Base-by-base conservation (phyloP, 2,888 invertebrate species). In the Pemphredon lugubris region DNA sequence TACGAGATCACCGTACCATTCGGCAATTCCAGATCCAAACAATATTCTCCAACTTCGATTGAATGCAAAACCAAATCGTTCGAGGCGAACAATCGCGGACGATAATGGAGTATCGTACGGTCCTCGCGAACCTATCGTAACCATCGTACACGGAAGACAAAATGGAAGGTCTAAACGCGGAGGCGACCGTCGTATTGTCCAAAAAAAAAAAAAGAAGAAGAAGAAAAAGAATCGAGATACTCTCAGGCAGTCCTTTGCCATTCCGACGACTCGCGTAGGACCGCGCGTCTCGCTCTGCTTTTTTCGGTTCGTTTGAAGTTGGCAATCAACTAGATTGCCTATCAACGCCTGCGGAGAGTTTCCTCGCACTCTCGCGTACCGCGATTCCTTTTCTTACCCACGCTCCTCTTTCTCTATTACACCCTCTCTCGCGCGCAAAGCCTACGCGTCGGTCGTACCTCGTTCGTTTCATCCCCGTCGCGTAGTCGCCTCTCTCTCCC, bases 261-360 rank as follows among this genome's bases (percentile, higher is more conserved):
- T 69, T 57, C 73, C 66, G 69, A 32, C 73, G 76, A 74, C 77
- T 73, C 65, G 64, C 60, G 69, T 57, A 74, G 59, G 66, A 73
- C 69, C 71, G 73, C 50, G 73, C 47, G 54, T 66, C 32, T 73
- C 73, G 64, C 71, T 45, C 63, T 54, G 81, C 78, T 81, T 83
- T n/a, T 82, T 83, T 84, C 84, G 85, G 84, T 79, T 72, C 84
- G 87, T 89, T 89, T 88, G 87, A 89, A 88, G 88, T 86, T 85
- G 84, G 89, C 88, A 89, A 89, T 89, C 89, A 89, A 84, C 85
- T 86, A 86, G 87, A 89, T 89, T 89, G 88, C 89, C 89, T 89
- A 89, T 89, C 88, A 88, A 88, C 87, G 83, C 86, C 83, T 78
- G 83, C 81, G 82, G 80, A 84, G 82, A 84, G 82, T 76, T 66